Evolutionary conservation across 2,888 invertebrate genomes (phyloP), one percentile per base, ranked within the genome.

Genomic region (Thyatira batis): DNA sequence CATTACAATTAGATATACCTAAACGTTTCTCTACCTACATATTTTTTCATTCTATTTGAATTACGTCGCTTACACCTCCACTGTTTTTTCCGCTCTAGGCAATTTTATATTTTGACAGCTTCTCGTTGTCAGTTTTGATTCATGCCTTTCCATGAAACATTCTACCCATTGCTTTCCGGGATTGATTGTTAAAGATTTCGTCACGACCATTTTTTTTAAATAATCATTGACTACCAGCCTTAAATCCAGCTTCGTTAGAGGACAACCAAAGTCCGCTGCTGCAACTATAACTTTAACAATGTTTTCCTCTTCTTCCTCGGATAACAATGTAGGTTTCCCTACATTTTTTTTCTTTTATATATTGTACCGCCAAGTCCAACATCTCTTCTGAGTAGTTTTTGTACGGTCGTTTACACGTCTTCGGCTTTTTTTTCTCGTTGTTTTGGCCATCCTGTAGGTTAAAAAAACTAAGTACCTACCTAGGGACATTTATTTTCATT

Each of bases 61-160:
- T n/a, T n/a, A n/a, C n/a, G n/a, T n/a, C n/a, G n/a, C n/a, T n/a
- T n/a, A n/a, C n/a, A n/a, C 60, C 2, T 52, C 39, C 3, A 52
- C 45, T 20, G 55, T 52, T 58, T 61, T 60, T 46, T 55, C 51
- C 1, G 64, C 60, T 23, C 60, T 53, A n/a, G 52, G 57, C 21
- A 25, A 51, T 48, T 53, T 60, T 9, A 60, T 61, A 33, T 64
- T 64, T 49, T 57, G 53, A 33, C 5, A 27, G 55, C 52, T 5
- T 49, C 55, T 10, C 50, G 49, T 0, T 6, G 39, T 54, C 17
- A 57, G 28, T 54, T 54, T 45, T 3, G 44, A 20, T 20, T 43
- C 33, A 45, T 58, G 56, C 3, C 61, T 39, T 23, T 45, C 6
- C 44, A 60, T 45, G 13, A 58, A 61, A 45, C n/a, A 9, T 9